Base-by-base conservation (phyloP, 2,888 invertebrate genomes). In the Ethmia dodecea region DNA sequence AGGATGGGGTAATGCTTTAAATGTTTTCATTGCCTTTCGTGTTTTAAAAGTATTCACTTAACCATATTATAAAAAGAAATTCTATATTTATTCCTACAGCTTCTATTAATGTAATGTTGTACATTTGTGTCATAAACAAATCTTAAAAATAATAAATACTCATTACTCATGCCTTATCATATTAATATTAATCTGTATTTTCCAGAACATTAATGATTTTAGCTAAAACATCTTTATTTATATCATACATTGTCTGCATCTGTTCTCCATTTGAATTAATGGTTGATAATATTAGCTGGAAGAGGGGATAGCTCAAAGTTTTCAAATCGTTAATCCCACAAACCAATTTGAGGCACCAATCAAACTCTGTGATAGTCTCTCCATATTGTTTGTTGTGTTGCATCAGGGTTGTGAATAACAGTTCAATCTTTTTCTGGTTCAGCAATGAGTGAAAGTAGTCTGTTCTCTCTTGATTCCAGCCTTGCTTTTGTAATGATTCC, bases 321-420 rank as follows among this genome's bases (percentile, higher is more conserved):
- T 72, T 72, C 14, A 76, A 42, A 42, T 72, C 68, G 53, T 77
- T 79, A 26, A 70, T 74, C 5, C 81, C 81, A 29, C 66, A 43
- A 27, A 77, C 54, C 29, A 64, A 43, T 52, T 79, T 80, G 4
- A 78, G 39, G 31, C 47, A 28, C 78, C 80, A 81, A 46, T 76
- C 63, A 55, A 70, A 71, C 35, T 60, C 50, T 11, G 42, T 44
- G 9, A 75, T 25, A 28, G 55, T 60, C 45, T 76, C 67, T 35
- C 75, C 70, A 45, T 55, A 53, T 12, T 10, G 40, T 52, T 71
- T 68, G 31, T 65, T 73, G 22, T 63, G 52, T 25, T 60, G 40
- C 38, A 62, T 47, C 1, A 78, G 43, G 30, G 56, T 54, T 27
- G 56, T 47, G 42, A 58, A 58, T 6, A 75, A 37, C 14, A 77